A percentile compares a stretch with the other conserved stretches of the same genome.
Evolutionary conservation across 2,888 invertebrate genomes (phyloP).

Genomic region (Agelastica alni): DNA sequence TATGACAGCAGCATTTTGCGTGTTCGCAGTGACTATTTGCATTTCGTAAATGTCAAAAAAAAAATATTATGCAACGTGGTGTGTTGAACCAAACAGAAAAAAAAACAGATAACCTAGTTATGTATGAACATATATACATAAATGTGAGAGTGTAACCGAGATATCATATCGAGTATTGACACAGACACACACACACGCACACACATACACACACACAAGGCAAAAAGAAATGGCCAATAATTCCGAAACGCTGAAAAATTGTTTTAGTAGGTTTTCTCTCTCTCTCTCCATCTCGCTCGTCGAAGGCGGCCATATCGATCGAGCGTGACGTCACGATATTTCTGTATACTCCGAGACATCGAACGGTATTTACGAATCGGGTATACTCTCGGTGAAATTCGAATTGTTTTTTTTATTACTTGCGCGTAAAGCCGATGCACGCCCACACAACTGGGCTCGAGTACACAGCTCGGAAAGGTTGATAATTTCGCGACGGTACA

Average conservation of each 20-base stretch:
- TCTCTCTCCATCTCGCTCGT: no score
- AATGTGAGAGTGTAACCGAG: neutral
- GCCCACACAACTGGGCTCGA: constrained; percentile 24
- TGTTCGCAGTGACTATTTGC: neutral
- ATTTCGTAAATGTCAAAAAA: neutral
- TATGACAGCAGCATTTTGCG: no score
- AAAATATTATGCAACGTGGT: neutral
- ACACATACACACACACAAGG: no score
- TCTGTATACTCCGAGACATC: constrained; percentile 3
- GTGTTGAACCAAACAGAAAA: neutral
- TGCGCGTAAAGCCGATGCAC: constrained; percentile 31
- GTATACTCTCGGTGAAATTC: constrained; percentile 20
- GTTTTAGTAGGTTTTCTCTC: constrained; percentile 7
- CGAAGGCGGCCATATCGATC: constrained; percentile 8
- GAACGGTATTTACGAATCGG: constrained; percentile 5
- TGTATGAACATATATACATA: no score
- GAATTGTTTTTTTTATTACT: constrained; percentile 31
- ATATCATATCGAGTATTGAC: constrained; percentile 8
- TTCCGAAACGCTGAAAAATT: constrained; percentile 3
- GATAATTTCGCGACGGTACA: neutral
- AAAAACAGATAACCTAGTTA: constrained; percentile 4
- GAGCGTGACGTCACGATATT: constrained; percentile 7
- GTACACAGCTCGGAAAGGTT: neutral
- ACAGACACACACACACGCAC: no score
- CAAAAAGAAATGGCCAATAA: neutral